These are phyloP conservation scores for Jordanella pulchra DNA, from an alignment of 2,797 vertebrate species.

Conservation along the genomic window DNA sequence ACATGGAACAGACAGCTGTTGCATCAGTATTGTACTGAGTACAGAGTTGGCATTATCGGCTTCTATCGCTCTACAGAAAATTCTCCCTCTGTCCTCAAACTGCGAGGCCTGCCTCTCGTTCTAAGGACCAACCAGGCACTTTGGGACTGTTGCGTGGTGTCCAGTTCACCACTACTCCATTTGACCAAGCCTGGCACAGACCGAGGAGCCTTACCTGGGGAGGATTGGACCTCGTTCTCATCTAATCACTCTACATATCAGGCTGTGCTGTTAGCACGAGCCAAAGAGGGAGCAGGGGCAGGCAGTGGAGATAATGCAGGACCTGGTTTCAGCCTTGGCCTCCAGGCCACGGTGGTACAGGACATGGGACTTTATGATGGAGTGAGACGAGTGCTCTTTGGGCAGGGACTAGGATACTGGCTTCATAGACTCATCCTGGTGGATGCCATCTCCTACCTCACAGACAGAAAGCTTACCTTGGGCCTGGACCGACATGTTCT, in stretches of 20 bases:
- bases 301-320: constrained; percentile 70
- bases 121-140: constrained; percentile 91
- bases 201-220: constrained; percentile 87
- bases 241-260: constrained; percentile 95
- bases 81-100: constrained; percentile 83
- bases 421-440: constrained; percentile 94
- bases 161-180: constrained; percentile 89
- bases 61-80: constrained; percentile 97
- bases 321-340: constrained; percentile 63
- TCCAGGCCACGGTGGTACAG: constrained; percentile 89
- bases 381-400: constrained; percentile 93
- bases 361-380: constrained; percentile 94
- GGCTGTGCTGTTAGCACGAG: constrained; percentile 87
- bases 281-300: constrained; percentile 67
- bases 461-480: constrained; percentile 87
- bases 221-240: constrained; percentile 95
- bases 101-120: constrained; percentile 88
- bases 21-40: constrained; percentile 96
- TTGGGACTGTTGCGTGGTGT: constrained; percentile 89
- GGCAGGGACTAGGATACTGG: constrained; percentile 95
- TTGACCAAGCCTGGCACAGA: constrained; percentile 88
- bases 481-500: constrained; percentile 93
- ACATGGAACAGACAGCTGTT: constrained; percentile 94
- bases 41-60: constrained; percentile 93
- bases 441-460: constrained; percentile 92